Evolutionary conservation across 2,797 vertebrate genomes (phyloP), one percentile per base, ranked within the genome.

Genomic region (Sparidentex hasta): DNA sequence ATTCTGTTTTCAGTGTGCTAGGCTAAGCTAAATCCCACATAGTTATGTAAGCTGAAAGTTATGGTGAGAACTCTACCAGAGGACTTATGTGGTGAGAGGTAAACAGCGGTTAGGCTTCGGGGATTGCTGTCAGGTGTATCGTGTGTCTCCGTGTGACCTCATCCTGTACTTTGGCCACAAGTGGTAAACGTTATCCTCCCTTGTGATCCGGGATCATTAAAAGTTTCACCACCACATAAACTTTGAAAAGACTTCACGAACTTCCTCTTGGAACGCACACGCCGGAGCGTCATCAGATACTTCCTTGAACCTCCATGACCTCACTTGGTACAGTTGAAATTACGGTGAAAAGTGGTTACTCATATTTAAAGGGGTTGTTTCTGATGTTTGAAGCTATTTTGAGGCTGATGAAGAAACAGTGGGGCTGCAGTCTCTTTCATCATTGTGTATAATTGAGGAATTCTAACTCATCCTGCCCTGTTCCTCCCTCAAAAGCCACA

Each of bases 171-270:
- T 20, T 38, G 11, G 56, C 77, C 83, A 74, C 73, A 77, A 80
- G 57, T 57, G 50, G 29, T 89, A 89, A 86, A 88, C 78, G 72
- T 73, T 68, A 83, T 82, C 80, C 72, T 68, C 66, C 65, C 69
- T 69, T 80, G 62, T 83, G 33, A 88, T 76, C 66, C 2, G 11
- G 62, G 64, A 86, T 83, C 74, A 84, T 82, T 80, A 38, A 74
- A 7, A 73, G 54, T 88, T 90, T 87, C 80, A 69, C 80, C 80
- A 69, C 73, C 69, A 65, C 71, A 13, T 46, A 43, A 84, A 65
- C 65, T 29, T 79, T 78, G 58, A 27, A 82, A 82, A 33, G 88
- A 69, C 48, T 59, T 58, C 59, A 70, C 65, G 25, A 71, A 90
- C 67, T 84, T 91, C 88, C 84, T 80, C 38, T 38, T 74, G 20